These are phyloP conservation scores for Drosophila meridionalis DNA, from an alignment of 2,888 invertebrate genomes.

Conservation along the genomic window DNA sequence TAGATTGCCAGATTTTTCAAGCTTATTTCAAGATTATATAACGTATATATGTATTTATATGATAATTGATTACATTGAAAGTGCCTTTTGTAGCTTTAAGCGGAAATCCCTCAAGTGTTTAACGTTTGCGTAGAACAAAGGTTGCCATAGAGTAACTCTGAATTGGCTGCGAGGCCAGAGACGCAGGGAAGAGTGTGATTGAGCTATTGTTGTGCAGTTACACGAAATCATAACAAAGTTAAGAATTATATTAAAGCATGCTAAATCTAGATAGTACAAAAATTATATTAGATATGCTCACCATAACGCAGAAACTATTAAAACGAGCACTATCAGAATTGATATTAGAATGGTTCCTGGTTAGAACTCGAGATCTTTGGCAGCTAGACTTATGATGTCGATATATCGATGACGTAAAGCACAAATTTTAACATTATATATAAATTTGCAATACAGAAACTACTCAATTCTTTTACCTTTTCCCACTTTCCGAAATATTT, in stretches of 20 bases:
- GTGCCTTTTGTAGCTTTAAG: slow-evolving; percentile 7
- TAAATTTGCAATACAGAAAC: neutral
- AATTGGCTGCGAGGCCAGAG: neutral
- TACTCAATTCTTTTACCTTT: neutral
- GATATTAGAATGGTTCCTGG: neutral
- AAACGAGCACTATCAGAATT: neutral
- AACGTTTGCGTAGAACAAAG: slow-evolving; percentile 2
- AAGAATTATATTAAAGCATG: neutral
- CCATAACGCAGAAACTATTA: neutral
- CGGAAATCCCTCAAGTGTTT: slow-evolving; percentile 9
- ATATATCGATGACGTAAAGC: neutral
- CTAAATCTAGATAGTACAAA: neutral
- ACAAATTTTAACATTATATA: neutral
- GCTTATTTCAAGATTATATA: slow-evolving; percentile 9
- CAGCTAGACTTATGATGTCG: neutral
- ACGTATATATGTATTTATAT: slow-evolving; percentile 11
- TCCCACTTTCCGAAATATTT: neutral
- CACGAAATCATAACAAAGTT: neutral
- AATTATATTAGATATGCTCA: neutral
- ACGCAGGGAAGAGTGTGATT: neutral
- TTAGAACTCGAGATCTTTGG: neutral
- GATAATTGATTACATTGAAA: slow-evolving; percentile 28
- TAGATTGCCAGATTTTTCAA: slow-evolving; percentile 27
- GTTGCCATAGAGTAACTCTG: neutral
- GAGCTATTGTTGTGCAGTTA: neutral